Evolutionary conservation across 1,140 invertebrate species (phyloP), one percentile per base, ranked within the genome.

Genomic region (Drosophila nannoptera): DNA sequence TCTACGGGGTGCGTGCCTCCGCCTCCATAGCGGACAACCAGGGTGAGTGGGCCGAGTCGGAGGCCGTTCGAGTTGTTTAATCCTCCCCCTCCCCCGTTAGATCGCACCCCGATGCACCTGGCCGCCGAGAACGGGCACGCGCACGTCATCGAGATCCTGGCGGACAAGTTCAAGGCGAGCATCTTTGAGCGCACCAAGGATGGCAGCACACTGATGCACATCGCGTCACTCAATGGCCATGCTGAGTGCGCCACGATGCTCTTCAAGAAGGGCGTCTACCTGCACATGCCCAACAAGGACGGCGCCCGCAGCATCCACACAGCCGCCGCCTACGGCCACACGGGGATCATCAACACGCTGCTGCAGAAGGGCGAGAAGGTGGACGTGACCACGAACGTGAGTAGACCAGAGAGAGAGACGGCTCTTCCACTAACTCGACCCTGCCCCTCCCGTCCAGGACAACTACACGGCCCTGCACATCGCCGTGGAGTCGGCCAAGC

Each of bases 211-310:
- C 90, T 99, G 49, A 98, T 99, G 95, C 98, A 99, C 89, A 98
- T 99, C 58, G 98, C 98, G 0, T 98, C 97, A 0, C 90, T 97
- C 45, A 97, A 96, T 89, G 98, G 98, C 0, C 98, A 99, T 90
- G 97, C 98, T 1, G 97, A 99, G 75, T 99, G 98, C 72, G 98
- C 98, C n/a, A 95, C 98, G 91, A 97, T 98, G 92, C 94, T 99
- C 22, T 96, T 99, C 88, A 99, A 98, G 89, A 98, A 98, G 90
- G 98, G 98, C 4, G 98, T 99, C n/a, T 99, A 99, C 67, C 92
- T 99, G 0, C 97, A 99, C 87, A 99, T 99, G 98, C 98, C 98
- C 68, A 99, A 99, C 90, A 99, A 99, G 94, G 93, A 95, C 75
- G 97, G 97, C 40, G 96, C 96, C 0, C 91, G 96, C 46, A 97